phyloP scores from a whole-genome alignment of 2,888 invertebrate species.

The Ichneumoninae sp. region DNA sequence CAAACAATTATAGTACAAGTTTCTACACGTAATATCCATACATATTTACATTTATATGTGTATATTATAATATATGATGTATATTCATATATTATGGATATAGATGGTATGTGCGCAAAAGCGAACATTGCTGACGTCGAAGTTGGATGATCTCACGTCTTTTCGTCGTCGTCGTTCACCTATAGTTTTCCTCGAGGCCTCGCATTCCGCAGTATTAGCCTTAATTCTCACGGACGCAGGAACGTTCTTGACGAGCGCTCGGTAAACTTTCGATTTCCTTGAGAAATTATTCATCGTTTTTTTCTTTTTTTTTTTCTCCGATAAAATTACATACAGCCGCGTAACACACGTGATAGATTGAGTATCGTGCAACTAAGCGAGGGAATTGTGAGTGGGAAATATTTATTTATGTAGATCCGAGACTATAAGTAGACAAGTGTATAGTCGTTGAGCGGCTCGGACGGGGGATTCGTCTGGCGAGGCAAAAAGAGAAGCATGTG shows the following conservation, averaged over 20 bases:
- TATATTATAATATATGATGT: background rate
- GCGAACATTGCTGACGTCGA: background rate
- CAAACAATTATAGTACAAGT: background rate
- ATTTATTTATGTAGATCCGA: background rate
- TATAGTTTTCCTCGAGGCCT: background rate
- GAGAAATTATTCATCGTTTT: background rate
- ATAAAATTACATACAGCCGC: background rate
- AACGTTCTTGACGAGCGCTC: background rate
- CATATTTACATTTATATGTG: background rate
- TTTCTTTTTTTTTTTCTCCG: background rate
- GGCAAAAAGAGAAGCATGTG: background rate
- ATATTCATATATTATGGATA: no score
- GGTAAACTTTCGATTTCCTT: background rate
- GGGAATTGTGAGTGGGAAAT: background rate
- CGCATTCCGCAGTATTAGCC: background rate
- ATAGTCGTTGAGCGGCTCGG: background rate
- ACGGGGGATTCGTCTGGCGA: background rate
- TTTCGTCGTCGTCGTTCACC: background rate
- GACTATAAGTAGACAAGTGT: background rate
- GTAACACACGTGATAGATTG: background rate
- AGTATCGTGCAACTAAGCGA: background rate
- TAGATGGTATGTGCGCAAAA: background rate
- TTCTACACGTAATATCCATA: background rate
- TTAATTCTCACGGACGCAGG: background rate
- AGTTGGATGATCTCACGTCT: conserved; percentile 10